Evolutionary conservation across 2,888 invertebrate genomes (phyloP).

Genomic region (Drosophila nigricruria): DNA sequence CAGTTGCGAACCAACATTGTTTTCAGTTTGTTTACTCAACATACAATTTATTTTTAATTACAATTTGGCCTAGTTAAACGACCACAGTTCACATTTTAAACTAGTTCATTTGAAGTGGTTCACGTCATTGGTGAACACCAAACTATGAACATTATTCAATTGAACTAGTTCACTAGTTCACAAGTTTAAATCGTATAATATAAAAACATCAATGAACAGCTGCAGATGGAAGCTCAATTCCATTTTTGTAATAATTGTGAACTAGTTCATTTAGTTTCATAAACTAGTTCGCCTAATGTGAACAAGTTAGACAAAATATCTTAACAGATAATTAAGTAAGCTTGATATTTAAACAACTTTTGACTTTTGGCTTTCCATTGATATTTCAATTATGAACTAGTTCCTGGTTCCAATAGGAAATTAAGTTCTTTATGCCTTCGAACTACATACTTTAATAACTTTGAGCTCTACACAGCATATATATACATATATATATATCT

Average conservation of each 20-base stretch:
- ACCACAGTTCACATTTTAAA: neutral
- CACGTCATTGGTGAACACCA: neutral
- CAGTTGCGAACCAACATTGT: neutral
- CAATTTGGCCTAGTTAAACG: neutral
- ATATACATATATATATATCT: too few species aligned
- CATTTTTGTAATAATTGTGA: neutral
- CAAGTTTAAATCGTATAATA: too few species aligned
- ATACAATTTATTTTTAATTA: neutral
- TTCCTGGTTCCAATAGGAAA: neutral
- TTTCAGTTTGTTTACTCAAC: neutral
- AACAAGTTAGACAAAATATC: neutral
- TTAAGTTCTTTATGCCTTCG: neutral
- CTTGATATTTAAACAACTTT: neutral
- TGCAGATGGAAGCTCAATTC: too few species aligned
- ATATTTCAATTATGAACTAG: neutral
- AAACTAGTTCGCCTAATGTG: neutral
- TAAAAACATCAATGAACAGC: too few species aligned
- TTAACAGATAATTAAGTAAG: neutral
- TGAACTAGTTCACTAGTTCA: neutral
- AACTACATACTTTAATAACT: neutral
- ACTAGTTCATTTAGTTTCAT: neutral
- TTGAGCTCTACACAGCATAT: too few species aligned
- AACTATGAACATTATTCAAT: too few species aligned
- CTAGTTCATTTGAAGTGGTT: constrained; percentile 1
- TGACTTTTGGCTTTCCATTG: neutral